Percentiles rank a stretch among this genome's conserved stretches.
Conservation (phyloP, 2,888 invertebrate genomes). For the Pyrocoelia pectoralis region DNA sequence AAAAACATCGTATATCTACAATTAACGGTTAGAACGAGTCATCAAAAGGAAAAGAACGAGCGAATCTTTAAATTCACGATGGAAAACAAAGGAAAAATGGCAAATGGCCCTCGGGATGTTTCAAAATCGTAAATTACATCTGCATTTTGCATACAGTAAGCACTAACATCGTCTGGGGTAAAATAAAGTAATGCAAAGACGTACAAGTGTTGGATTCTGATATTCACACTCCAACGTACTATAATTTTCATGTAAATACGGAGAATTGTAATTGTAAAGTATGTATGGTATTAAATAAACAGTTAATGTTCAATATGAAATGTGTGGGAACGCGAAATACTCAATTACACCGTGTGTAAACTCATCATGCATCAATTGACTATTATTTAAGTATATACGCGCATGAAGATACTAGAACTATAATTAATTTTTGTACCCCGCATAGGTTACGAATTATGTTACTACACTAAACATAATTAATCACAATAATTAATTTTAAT, state of each 20-base stretch:
- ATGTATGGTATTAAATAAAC: slow-evolving; percentile 9
- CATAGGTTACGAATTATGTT: no score
- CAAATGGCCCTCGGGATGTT: no score
- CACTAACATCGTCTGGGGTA: no score
- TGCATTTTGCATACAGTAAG: no score
- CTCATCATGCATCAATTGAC: slow-evolving; percentile 10
- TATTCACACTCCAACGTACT: background rate
- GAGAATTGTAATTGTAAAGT: slow-evolving; percentile 7
- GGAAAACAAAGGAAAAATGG: no score
- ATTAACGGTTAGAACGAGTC: no score
- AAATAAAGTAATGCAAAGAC: background rate
- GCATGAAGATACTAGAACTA: background rate
- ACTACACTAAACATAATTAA: background rate
- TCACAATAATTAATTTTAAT: background rate
- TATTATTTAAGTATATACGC: slow-evolving; percentile 3
- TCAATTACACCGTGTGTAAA: slow-evolving; percentile 1
- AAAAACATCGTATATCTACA: no score
- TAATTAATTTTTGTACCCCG: slow-evolving; percentile 4
- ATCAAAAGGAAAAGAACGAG: no score
- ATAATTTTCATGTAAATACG: slow-evolving; percentile 4
- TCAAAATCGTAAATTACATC: no score
- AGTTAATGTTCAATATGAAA: slow-evolving; percentile 10
- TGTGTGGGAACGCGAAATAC: slow-evolving; percentile 11
- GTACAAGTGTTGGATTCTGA: background rate
- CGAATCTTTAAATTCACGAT: no score